These are phyloP conservation scores for Siphlonurus alternatus DNA, from an alignment of 2,888 invertebrate genomes.

Conservation along the genomic window DNA sequence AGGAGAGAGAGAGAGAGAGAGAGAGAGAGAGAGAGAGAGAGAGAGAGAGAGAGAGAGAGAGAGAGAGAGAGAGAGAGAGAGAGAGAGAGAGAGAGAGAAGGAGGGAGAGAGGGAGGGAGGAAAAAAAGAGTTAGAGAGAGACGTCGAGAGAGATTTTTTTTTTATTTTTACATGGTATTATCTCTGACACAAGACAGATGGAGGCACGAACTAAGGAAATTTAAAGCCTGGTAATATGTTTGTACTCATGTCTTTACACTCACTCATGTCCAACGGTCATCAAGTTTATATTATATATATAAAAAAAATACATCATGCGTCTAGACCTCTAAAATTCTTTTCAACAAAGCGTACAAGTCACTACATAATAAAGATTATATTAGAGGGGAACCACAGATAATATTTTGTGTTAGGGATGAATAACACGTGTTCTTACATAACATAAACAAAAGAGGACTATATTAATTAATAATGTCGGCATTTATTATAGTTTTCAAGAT, in stretches of 20 bases:
- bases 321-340: too few species aligned
- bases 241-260: neutral
- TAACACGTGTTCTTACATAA: neutral
- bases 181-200: constrained; percentile 1
- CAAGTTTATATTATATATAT: neutral
- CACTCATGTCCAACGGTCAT: constrained; percentile 2
- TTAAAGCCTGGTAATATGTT: neutral
- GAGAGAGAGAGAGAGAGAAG: too few species aligned
- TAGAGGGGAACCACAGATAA: too few species aligned
- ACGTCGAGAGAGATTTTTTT: neutral
- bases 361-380: too few species aligned
- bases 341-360: too few species aligned
- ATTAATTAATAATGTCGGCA: neutral
- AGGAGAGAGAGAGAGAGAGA: too few species aligned
- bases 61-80: too few species aligned
- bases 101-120: too few species aligned
- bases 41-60: too few species aligned
- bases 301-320: too few species aligned
- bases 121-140: too few species aligned
- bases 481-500: neutral
- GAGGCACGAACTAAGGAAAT: neutral
- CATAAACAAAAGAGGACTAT: neutral
- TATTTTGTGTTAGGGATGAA: neutral
- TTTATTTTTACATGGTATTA: neutral
- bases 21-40: too few species aligned